phyloP scores from a whole-genome alignment of 2,797 vertebrate species.

The Phataginus tricuspis region DNA sequence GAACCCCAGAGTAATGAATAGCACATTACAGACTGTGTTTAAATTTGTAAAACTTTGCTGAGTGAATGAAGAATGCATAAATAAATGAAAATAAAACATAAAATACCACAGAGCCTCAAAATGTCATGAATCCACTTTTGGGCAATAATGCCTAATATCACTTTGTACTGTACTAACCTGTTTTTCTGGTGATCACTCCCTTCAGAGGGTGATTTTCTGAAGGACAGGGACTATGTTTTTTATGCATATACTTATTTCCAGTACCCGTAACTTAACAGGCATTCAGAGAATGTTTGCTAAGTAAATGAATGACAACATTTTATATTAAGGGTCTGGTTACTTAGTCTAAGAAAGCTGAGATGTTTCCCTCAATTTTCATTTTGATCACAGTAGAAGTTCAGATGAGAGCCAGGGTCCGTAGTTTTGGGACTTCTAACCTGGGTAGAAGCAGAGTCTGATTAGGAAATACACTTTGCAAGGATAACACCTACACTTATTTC shows the following conservation, averaged over 20 bases:
- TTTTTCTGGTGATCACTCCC: background rate
- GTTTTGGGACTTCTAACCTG: background rate
- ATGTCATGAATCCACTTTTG: background rate
- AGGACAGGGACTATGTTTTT: background rate
- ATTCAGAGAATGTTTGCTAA: slow-evolving; percentile 53
- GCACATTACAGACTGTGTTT: background rate
- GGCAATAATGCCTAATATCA: background rate
- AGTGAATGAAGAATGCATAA: slow-evolving; percentile 44
- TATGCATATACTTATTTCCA: background rate
- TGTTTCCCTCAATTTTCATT: slow-evolving; percentile 44
- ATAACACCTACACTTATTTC: background rate
- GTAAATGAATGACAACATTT: slow-evolving; percentile 46
- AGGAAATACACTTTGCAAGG: slow-evolving; percentile 6
- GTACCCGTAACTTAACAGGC: background rate
- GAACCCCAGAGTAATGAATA: background rate
- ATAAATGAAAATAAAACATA: slow-evolving; percentile 6
- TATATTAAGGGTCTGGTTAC: slow-evolving; percentile 44
- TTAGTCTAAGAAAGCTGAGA: slow-evolving; percentile 13
- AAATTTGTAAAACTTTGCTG: background rate
- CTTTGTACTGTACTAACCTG: background rate
- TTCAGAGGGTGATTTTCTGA: slow-evolving; percentile 20
- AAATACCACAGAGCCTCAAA: background rate
- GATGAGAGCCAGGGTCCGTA: background rate
- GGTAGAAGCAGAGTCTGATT: background rate
- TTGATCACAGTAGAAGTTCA: background rate